phyloP scores from a whole-genome alignment of 2,888 invertebrate species.

The Mesoligia furuncula region DNA sequence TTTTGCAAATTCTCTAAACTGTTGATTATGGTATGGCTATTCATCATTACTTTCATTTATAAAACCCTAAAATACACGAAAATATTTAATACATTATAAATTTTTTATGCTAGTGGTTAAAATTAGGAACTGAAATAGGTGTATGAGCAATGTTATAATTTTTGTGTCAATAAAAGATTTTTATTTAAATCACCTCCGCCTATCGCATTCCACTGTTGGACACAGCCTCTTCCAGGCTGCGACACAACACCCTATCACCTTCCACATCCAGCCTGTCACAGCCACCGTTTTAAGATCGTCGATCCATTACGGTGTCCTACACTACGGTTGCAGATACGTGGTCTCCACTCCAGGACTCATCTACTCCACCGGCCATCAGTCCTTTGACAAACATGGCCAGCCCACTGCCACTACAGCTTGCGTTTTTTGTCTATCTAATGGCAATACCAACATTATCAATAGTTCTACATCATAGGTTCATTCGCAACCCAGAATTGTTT shows the following conservation, averaged over 20 bases:
- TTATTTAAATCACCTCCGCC: background rate
- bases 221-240: background rate
- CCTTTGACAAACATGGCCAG: too few relatives aligned
- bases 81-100: too few relatives aligned
- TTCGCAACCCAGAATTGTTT: background rate
- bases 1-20: too few relatives aligned
- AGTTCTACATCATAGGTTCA: background rate
- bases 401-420: too few relatives aligned
- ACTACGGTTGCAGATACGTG: background rate
- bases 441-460: background rate
- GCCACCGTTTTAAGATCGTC: background rate
- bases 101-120: background rate
- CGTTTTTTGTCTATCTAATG: background rate
- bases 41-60: background rate
- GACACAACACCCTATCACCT: background rate
- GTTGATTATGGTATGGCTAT: background rate
- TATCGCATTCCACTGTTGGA: background rate
- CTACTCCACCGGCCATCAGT: background rate
- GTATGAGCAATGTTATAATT: background rate
- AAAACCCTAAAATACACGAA: background rate
- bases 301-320: background rate
- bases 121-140: background rate
- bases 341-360: background rate
- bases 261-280: background rate
- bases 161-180: background rate